Evolutionary conservation across 2,797 vertebrate genomes (phyloP), one percentile per base, ranked within the genome.

Genomic region (Miichthys miiuy): DNA sequence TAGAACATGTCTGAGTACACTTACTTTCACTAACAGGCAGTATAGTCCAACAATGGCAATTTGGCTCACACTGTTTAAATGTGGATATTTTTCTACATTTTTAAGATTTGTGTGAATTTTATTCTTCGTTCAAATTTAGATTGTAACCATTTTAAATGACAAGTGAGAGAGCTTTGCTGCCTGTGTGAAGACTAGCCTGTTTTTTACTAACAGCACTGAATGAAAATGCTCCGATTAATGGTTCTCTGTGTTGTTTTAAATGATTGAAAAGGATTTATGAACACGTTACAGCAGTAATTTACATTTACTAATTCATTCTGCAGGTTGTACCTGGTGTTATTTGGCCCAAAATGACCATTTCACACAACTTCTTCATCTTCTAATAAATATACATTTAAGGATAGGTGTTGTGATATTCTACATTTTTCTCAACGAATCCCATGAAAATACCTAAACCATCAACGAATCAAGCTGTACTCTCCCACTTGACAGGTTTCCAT

Each of bases 121-220:
- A 18, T 38, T 41, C 2, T 21, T 63, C 4, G 17, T 30, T 34
- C 34, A 14, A 44, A 20, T 54, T 27, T 11, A n/a, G 47, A 25
- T 18, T 16, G 3, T 10, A 61, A 42, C 20, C 48, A 0, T 66
- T 60, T 16, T 42, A 1, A 11, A 8, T 23, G 20, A 21, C 10
- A 34, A 72, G 48, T 76, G 55, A 52, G 54, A 71, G 46, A 68
- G 52, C n/a, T 76, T 34, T 77, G 66, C 85, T 70, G 83, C 76
- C 86, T 83, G 81, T 83, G 77, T 75, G 71, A 79, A 80, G 64
- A 75, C 44, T 3, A 38, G 56, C 44, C 63, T 70, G 34, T 65
- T 48, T 79, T 79, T 44, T 61, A 83, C 74, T 86, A 79, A 88
- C 73, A 27, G 46, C 80, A 83, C 21, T 69, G 57, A 89, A 80